phyloP scores from a whole-genome alignment of 2,797 vertebrate genomes.

The Acipenser transmontanus region DNA sequence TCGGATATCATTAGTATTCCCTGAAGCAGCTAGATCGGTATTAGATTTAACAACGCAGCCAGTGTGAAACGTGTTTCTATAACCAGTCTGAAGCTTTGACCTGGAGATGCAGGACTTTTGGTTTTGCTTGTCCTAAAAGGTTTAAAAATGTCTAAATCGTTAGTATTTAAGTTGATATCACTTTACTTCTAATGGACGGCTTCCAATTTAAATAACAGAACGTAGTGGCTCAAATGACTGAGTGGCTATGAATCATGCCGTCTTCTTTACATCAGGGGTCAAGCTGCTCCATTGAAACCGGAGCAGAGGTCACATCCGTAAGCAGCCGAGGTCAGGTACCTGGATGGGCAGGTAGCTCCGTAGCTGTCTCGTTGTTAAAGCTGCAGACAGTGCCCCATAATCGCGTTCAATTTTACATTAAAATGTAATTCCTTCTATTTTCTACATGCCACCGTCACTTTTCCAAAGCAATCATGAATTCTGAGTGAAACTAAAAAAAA shows the following conservation, averaged over 20 bases:
- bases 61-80: no score
- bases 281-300: not conserved
- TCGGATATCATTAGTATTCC: no score
- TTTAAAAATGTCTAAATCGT: not conserved
- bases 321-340: not conserved
- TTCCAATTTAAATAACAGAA: not conserved
- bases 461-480: no score
- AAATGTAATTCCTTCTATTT: no score
- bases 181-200: not conserved
- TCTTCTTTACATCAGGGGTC: not conserved
- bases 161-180: not conserved
- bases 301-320: not conserved
- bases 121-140: not conserved
- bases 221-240: not conserved
- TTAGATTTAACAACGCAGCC: no score
- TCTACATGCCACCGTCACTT: no score
- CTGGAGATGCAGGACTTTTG: not conserved
- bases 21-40: no score
- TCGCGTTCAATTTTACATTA: no score
- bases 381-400: no score
- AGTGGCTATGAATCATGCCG: not conserved
- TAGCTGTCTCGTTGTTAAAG: no score
- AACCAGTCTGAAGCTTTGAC: no score
- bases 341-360: not conserved
- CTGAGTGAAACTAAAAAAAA: no score